Base-by-base conservation (phyloP, 2,888 invertebrate genomes). In the Aromia moschata region DNA sequence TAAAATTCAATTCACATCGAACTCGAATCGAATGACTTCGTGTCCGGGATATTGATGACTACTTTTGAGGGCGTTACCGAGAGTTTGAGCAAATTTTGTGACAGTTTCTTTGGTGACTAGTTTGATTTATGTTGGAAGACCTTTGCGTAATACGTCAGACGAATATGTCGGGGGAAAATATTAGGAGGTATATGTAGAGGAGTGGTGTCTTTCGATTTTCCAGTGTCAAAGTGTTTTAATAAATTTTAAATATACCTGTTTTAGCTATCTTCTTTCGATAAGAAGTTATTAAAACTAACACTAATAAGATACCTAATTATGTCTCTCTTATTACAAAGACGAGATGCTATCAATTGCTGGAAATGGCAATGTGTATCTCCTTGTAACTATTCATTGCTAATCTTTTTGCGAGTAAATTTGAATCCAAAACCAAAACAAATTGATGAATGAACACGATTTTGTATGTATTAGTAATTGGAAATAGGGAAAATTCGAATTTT, bases 31-130 rank as follows among this genome's bases (percentile, higher is more conserved):
- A 52, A 41, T 41, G 52, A 41, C 17, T 30, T 20, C 20, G 1
- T 20, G 40, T 2, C 16, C 4, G n/a, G 31, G 31, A 41, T 52
- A 52, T 52, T 52, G 52, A 52, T 52, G 52, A 40, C 41, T 52
- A 17, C 41, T 52, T 40, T 52, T 41, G 30, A 52, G 52, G 52
- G 52, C 52, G 52, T 52, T 41, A 14, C 52, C 10, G 31, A 41
- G 52, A 52, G 52, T 41, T 49, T 51, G 17, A 30, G 41, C 52
- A 52, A 52, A 52, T 52, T 52, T 40, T 18, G 40, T 52, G 52
- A 52, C 52, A 52, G 49, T 41, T 31, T 17, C 52, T 52, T 52
- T 52, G 31, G 41, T 4, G 52, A 41, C 1, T 5, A 31, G n/a
- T 31, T 52, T 52, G 52, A 52, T 52, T 41, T 25, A 52, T 52